Conservation (phyloP, 2,888 invertebrate genomes). For the Andrena fulva region DNA sequence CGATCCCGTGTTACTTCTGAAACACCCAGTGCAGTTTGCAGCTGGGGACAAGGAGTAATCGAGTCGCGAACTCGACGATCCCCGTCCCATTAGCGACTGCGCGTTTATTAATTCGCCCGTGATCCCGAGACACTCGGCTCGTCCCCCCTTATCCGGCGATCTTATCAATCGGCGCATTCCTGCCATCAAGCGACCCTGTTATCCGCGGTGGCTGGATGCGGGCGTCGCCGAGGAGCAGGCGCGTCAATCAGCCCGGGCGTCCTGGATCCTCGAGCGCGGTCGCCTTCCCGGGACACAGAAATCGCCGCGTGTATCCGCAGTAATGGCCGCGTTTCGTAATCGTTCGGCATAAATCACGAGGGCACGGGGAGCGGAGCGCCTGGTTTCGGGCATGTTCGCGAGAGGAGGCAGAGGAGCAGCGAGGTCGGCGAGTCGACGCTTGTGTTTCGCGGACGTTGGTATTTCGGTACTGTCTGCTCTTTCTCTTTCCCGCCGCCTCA, state of each 20-base stretch:
- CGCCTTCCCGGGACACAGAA: slow-evolving; percentile 17
- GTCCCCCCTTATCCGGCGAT: slow-evolving; percentile 8
- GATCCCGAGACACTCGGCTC: background rate
- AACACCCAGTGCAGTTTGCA: background rate
- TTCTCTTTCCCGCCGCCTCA: slow-evolving; percentile 32
- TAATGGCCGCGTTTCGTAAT: slow-evolving; percentile 40
- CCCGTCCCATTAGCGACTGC: slow-evolving; percentile 25
- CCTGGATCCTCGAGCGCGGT: background rate
- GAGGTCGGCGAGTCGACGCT: slow-evolving; percentile 65
- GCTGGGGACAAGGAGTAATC: background rate
- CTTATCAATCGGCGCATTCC: slow-evolving; percentile 22
- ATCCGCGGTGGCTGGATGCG: background rate
- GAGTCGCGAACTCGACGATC: background rate
- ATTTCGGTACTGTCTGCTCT: slow-evolving; percentile 69
- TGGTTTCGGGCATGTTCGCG: slow-evolving; percentile 26
- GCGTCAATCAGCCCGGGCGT: background rate
- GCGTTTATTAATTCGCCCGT: slow-evolving; percentile 27
- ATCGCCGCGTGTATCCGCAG: slow-evolving; percentile 8
- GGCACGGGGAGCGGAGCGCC: slow-evolving; percentile 4
- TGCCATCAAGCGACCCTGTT: background rate
- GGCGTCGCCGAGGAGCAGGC: background rate
- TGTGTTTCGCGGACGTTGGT: slow-evolving; percentile 76
- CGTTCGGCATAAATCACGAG: slow-evolving; percentile 32
- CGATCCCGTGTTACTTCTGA: slow-evolving; percentile 1
- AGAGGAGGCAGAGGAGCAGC: slow-evolving; percentile 27